Conservation (phyloP, 2,113 vertebrate genomes). For the Perca schrenkii region DNA sequence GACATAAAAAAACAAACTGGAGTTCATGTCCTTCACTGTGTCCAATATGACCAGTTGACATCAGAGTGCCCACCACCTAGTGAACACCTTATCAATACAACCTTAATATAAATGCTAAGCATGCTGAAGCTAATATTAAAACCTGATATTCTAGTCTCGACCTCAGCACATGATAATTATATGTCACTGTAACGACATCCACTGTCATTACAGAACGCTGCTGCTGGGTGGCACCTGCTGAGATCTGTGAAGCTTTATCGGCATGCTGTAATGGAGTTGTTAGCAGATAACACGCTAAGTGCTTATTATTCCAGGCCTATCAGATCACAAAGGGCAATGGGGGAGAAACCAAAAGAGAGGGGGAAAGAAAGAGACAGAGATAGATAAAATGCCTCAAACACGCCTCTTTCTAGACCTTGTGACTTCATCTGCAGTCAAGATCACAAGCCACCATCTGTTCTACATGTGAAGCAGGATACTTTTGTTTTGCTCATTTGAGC, state of each 20-base stretch:
- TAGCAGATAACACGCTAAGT: slow-evolving; percentile 70
- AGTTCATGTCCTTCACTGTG: neutral
- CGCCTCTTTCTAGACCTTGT: slow-evolving; percentile 18
- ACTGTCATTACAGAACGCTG: slow-evolving; percentile 53
- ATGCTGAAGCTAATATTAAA: slow-evolving; percentile 33
- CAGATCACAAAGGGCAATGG: slow-evolving; percentile 63
- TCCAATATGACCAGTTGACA: neutral
- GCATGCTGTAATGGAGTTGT: slow-evolving; percentile 61
- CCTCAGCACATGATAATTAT: slow-evolving; percentile 68
- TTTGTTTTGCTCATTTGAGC: slow-evolving; percentile 1
- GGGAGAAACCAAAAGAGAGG: neutral
- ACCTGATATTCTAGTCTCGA: neutral
- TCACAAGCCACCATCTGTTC: slow-evolving; percentile 40
- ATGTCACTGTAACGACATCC: slow-evolving; percentile 49
- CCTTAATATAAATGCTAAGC: slow-evolving; percentile 38
- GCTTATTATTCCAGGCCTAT: slow-evolving; percentile 77
- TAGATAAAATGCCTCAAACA: slow-evolving; percentile 23
- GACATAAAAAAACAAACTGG: neutral
- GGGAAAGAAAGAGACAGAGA: neutral
- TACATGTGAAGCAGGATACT: neutral
- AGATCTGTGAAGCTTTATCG: slow-evolving; percentile 65
- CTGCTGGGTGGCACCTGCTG: slow-evolving; percentile 66
- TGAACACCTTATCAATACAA: slow-evolving; percentile 2
- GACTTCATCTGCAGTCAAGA: slow-evolving; percentile 48
- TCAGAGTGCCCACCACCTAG: neutral